Percentiles rank a stretch among this genome's conserved stretches.
Conservation (phyloP, 1,140 invertebrate species). For the Drosophila bocki region DNA sequence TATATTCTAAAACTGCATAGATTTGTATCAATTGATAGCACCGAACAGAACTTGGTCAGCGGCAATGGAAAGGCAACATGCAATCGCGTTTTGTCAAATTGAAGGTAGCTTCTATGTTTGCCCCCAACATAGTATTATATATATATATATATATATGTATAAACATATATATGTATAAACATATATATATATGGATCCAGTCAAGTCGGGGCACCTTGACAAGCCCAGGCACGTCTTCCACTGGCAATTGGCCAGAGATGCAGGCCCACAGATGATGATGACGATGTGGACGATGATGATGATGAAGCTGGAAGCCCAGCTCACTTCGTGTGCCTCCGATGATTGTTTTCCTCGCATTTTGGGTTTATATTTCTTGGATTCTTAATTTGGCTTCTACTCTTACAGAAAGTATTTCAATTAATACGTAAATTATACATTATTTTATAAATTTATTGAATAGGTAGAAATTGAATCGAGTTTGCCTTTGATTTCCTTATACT, state of each 20-base stretch:
- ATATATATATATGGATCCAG: slow-evolving; percentile 6
- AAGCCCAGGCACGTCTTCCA: slow-evolving; percentile 72
- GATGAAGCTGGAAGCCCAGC: slow-evolving; percentile 23
- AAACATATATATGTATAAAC: neutral
- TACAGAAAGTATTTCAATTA: neutral
- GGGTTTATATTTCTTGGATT: slow-evolving; percentile 24
- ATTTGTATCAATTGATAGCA: slow-evolving; percentile 80
- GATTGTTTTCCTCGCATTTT: slow-evolving; percentile 46
- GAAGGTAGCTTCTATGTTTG: slow-evolving; percentile 56
- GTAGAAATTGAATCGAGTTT: neutral
- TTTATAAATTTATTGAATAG: neutral
- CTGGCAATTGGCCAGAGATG: slow-evolving; percentile 63
- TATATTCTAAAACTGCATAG: slow-evolving; percentile 68
- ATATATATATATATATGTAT: no score
- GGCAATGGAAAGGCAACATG: slow-evolving; percentile 73
- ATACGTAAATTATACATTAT: neutral
- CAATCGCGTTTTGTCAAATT: slow-evolving; percentile 73
- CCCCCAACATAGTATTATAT: slow-evolving; percentile 10
- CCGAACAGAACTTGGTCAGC: slow-evolving; percentile 68
- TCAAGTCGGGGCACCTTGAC: slow-evolving; percentile 62
- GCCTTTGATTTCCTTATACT: neutral
- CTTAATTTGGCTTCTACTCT: slow-evolving; percentile 14
- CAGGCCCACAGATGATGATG: slow-evolving; percentile 35
- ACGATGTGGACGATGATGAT: neutral
- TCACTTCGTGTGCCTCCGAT: slow-evolving; percentile 43